phyloP scores from a whole-genome alignment of 2,797 vertebrate genomes.

The Brotula barbata region DNA sequence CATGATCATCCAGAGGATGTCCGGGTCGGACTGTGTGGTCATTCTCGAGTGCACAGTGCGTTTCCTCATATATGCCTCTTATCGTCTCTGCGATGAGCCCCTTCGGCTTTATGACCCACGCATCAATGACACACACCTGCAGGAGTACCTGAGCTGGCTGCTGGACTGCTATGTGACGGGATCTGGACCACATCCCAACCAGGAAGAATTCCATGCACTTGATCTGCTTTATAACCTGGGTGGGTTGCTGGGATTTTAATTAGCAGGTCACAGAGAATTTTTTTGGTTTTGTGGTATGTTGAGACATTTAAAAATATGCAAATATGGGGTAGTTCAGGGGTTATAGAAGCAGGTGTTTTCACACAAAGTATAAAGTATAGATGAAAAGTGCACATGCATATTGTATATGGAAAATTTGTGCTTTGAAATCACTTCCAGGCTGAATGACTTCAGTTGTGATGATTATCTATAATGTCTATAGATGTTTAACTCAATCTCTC shows the following conservation, averaged over 20 bases:
- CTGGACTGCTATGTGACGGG: conserved; percentile 79
- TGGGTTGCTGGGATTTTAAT: conserved; percentile 54
- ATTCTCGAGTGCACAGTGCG: conserved; percentile 82
- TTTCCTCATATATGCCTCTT: conserved; percentile 83
- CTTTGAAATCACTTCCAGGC: too few species aligned
- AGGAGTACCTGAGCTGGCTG: conserved; percentile 86
- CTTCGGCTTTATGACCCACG: conserved; percentile 74
- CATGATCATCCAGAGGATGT: conserved; percentile 83
- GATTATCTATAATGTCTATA: too few species aligned
- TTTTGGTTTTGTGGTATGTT: conserved; percentile 1
- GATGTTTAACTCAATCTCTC: too few species aligned
- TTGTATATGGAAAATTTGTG: too few species aligned
- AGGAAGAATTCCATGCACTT: conserved; percentile 85
- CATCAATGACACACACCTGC: conserved; percentile 85
- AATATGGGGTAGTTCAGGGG: background rate
- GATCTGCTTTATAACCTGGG: conserved; percentile 88
- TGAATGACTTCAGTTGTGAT: too few species aligned
- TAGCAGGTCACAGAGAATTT: background rate
- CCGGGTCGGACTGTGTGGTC: conserved; percentile 65
- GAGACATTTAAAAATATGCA: background rate
- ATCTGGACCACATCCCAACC: conserved; percentile 65
- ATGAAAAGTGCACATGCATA: too few species aligned
- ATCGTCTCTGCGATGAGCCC: conserved; percentile 71
- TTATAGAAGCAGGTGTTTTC: background rate
- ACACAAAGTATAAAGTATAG: background rate